phyloP scores from a whole-genome alignment of 2,888 invertebrate genomes.

The Chaetogeoica ovagalla region DNA sequence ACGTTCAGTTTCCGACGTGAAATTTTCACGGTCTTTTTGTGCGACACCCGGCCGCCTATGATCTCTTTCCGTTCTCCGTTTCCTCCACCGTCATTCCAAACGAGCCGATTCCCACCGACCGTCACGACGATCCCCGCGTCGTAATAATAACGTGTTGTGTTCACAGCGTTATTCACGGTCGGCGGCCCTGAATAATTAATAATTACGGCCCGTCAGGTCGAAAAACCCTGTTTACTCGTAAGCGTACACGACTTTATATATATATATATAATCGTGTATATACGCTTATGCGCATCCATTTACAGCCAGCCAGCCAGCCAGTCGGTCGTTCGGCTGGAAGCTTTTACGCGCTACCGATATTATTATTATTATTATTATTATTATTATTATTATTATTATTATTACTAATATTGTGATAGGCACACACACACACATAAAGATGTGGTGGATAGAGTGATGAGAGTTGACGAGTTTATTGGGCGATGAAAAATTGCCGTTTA shows the following conservation, averaged over 20 bases:
- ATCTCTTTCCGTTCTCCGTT: not conserved
- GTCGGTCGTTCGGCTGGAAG: not conserved
- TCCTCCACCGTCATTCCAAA: not conserved
- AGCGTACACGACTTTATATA: slow-evolving; percentile 16
- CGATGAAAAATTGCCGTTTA: too few relatives aligned
- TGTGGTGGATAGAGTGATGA: too few relatives aligned
- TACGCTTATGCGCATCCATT: too few relatives aligned
- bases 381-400: slow-evolving; percentile 14
- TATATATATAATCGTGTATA: not conserved
- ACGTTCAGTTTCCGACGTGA: too few relatives aligned
- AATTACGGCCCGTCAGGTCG: slow-evolving; percentile 48
- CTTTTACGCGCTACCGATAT: slow-evolving; percentile 28
- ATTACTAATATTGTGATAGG: not conserved
- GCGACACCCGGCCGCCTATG: not conserved
- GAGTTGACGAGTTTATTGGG: too few relatives aligned
- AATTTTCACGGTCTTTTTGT: too few relatives aligned
- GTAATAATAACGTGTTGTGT: slow-evolving; percentile 39
- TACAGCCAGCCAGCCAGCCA: not conserved
- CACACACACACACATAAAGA: too few relatives aligned
- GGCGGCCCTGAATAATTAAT: slow-evolving; percentile 52
- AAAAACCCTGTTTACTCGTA: slow-evolving; percentile 50
- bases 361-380: slow-evolving; percentile 7
- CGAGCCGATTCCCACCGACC: not conserved
- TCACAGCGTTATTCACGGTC: slow-evolving; percentile 48
- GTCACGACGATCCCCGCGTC: not conserved